Base-by-base conservation (phyloP, 1,140 invertebrate species). In the Diorhabda sublineata region DNA sequence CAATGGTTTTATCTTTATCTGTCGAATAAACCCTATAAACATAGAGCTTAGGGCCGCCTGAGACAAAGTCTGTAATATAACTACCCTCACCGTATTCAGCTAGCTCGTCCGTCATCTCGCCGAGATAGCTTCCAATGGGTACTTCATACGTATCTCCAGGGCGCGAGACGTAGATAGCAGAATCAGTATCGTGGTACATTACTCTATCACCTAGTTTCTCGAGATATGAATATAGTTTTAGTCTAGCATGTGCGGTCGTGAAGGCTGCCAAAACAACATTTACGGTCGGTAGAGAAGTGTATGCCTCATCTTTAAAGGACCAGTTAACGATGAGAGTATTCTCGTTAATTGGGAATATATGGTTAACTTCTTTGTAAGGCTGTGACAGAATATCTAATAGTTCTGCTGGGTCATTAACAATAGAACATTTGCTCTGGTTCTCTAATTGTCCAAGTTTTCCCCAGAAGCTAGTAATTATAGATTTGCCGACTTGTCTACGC, bases 161-260 rank as follows among this genome's bases (percentile, higher is more conserved):
- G 5, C 5, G 8, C 6, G 69, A 61, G 3, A 74, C 42, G 63
- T 76, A 81, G 45, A 81, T 75, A 41, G 79, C 60, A 11, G 66
- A 73, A 71, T 84, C 83, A 3, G 82, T 84, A 69, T 84, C 83
- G 44, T 73, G 80, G 69, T 84, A 84, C 3, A 83, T 62, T 3
- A 78, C 78, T 4, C 79, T 42, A 58, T 81, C 76, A 67, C 80
- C 74, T 4, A 82, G 47, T 26, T 57, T 64, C 52, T 81, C 73
- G 6, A 82, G 64, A 44, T 71, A 73, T 42, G 65, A 59, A 67
- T 80, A 81, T 3, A 82, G 71, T 67, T 77, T 71, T 5, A 81
- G 60, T 11, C 81, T 60, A 5, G 79, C 81, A 9, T 78, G 76
- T 45, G 76, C 75, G 2, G 80, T 82, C 0, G 78, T 78, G 65